Evolutionary conservation across 2,113 vertebrate species (phyloP).

Genomic region (Amblyornis subalaris): DNA sequence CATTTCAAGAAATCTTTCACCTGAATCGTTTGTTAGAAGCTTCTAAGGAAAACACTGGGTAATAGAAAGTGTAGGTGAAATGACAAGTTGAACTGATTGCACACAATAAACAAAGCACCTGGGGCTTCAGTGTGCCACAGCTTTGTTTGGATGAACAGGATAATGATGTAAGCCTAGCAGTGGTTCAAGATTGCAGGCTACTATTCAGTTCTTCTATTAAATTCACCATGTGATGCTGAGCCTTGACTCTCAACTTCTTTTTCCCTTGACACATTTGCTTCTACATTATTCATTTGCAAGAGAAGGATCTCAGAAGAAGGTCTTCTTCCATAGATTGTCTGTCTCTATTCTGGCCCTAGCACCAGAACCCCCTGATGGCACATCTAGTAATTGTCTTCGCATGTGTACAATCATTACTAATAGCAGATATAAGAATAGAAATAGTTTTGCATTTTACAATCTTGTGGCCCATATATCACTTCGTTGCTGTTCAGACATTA

Average conservation of each 20-base stretch:
- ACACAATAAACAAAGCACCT: background rate
- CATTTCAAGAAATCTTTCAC: background rate
- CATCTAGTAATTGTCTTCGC: background rate
- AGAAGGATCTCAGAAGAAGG: background rate
- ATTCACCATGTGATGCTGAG: background rate
- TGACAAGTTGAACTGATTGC: slow-evolving; percentile 8
- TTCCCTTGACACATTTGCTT: background rate
- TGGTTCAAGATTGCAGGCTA: background rate
- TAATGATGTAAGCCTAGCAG: background rate
- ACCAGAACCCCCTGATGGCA: background rate
- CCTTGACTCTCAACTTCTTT: background rate
- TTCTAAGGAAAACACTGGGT: slow-evolving; percentile 1
- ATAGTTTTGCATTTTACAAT: background rate
- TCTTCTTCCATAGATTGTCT: background rate
- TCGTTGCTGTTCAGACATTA: background rate
- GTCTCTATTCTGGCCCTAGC: background rate
- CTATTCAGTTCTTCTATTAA: background rate
- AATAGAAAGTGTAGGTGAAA: slow-evolving; percentile 6
- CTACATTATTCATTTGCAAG: background rate
- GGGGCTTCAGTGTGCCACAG: background rate
- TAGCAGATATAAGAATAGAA: background rate
- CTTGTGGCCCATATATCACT: background rate
- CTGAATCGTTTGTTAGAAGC: background rate
- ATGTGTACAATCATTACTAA: background rate
- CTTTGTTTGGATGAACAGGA: background rate